These are phyloP conservation scores for Calycopis cecrops DNA, from an alignment of 1,140 invertebrate species.

Conservation along the genomic window DNA sequence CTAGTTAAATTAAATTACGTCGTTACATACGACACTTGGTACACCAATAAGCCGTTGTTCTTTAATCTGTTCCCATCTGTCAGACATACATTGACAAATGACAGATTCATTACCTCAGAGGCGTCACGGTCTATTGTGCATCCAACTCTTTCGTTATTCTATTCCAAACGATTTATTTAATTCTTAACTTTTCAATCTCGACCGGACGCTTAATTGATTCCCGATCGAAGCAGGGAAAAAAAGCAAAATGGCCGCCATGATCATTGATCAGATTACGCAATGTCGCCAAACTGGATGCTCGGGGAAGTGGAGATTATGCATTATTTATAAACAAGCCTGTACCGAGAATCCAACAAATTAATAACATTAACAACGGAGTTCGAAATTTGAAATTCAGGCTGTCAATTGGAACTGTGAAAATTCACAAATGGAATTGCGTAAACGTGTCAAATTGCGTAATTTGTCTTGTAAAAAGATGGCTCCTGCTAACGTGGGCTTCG, in stretches of 20 bases:
- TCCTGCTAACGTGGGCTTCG: slow-evolving; percentile 46
- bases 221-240: slow-evolving; percentile 41
- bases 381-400: slow-evolving; percentile 12
- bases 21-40: neutral
- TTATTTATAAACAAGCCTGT: slow-evolving; percentile 56
- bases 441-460: slow-evolving; percentile 53
- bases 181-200: slow-evolving; percentile 35
- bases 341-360: slow-evolving; percentile 25
- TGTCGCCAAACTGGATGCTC: slow-evolving; percentile 63
- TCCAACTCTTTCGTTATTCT: slow-evolving; percentile 40
- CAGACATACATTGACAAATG: slow-evolving; percentile 43
- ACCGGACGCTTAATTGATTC: slow-evolving; percentile 62
- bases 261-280: slow-evolving; percentile 70
- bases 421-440: slow-evolving; percentile 4
- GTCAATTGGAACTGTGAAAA: slow-evolving; percentile 40
- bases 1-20: too few species aligned
- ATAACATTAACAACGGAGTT: slow-evolving; percentile 1
- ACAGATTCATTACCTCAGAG: slow-evolving; percentile 44
- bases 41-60: slow-evolving; percentile 11
- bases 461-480: slow-evolving; percentile 53
- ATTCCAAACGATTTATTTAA: slow-evolving; percentile 38
- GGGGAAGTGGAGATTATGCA: slow-evolving; percentile 57
- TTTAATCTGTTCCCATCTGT: slow-evolving; percentile 16
- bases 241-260: slow-evolving; percentile 47
- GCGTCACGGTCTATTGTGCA: slow-evolving; percentile 35